Evolutionary conservation across 2,797 vertebrate genomes (phyloP).

Genomic region (Mus caroli): DNA sequence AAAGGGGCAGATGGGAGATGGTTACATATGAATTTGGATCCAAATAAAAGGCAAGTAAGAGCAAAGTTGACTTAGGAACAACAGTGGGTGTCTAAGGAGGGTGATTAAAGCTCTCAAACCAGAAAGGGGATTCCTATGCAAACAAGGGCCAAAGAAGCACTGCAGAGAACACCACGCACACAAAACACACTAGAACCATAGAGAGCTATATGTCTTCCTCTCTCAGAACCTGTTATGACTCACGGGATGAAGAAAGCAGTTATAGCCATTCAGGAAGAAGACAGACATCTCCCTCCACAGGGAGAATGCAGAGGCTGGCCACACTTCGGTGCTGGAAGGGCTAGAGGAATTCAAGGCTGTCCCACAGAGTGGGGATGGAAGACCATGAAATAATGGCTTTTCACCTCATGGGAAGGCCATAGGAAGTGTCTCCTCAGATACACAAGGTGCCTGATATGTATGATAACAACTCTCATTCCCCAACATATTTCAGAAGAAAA

Average conservation of each 20-base stretch:
- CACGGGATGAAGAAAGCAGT: not conserved
- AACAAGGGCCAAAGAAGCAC: not conserved
- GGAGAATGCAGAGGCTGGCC: not conserved
- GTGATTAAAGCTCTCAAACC: rapidly evolving
- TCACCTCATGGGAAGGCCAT: not conserved
- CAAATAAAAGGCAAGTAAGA: not conserved
- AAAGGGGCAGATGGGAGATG: not conserved
- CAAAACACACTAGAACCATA: not conserved
- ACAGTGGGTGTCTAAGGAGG: not conserved
- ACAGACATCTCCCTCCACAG: not conserved
- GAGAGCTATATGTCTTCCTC: not conserved
- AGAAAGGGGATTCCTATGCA: not conserved
- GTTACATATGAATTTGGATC: not conserved
- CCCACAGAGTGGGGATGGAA: not conserved
- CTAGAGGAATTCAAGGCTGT: not conserved
- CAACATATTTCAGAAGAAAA: not conserved
- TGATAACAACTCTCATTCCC: not conserved
- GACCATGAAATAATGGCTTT: not conserved
- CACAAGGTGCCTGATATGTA: not conserved
- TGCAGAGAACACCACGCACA: not conserved
- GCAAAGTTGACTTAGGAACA: not conserved
- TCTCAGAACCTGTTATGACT: not conserved
- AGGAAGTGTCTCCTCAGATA: not conserved
- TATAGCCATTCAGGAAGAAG: not conserved
- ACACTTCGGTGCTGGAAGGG: not conserved